phyloP scores from a whole-genome alignment of 1,140 invertebrate genomes.

The Drosophila leontia region DNA sequence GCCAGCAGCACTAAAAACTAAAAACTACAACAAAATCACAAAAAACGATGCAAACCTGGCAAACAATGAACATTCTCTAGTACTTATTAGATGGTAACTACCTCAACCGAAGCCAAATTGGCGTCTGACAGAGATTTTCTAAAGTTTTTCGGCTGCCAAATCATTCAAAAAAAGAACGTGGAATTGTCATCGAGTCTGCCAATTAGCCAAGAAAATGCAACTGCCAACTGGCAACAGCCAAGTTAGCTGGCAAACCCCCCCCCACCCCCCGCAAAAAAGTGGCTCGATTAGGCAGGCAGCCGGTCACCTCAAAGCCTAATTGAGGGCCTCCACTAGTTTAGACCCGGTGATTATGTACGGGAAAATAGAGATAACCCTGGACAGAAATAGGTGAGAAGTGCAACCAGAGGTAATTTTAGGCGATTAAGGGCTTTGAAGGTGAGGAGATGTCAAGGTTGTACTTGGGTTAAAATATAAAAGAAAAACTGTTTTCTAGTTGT shows the following conservation, averaged over 20 bases:
- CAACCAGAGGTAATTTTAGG: slow-evolving; percentile 26
- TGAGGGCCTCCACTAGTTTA: slow-evolving; percentile 26
- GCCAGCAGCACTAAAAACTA: slow-evolving; percentile 14
- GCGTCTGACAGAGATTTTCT: slow-evolving; percentile 12
- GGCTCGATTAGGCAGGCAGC: slow-evolving; percentile 52
- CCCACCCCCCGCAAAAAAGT: slow-evolving; percentile 26
- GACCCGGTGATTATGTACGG: slow-evolving; percentile 22
- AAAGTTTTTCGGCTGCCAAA: slow-evolving; percentile 51
- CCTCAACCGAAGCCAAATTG: slow-evolving; percentile 40
- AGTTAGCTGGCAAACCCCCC: slow-evolving; percentile 31
- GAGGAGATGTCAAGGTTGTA: slow-evolving; percentile 16
- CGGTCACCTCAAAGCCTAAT: slow-evolving; percentile 44
- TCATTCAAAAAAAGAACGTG: slow-evolving; percentile 20
- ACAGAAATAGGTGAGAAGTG: slow-evolving; percentile 28
- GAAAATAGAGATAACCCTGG: slow-evolving; percentile 21
- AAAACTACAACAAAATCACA: neutral
- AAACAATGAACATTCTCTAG: slow-evolving; percentile 31
- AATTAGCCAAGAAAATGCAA: slow-evolving; percentile 62
- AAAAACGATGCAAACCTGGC: slow-evolving; percentile 13
- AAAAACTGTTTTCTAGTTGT: neutral
- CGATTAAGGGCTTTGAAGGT: slow-evolving; percentile 6
- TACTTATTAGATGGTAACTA: slow-evolving; percentile 24
- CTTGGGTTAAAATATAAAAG: neutral
- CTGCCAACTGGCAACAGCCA: slow-evolving; percentile 39
- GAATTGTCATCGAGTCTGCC: slow-evolving; percentile 45